phyloP scores from a whole-genome alignment of 2,113 vertebrate genomes.

The Parus major region DNA sequence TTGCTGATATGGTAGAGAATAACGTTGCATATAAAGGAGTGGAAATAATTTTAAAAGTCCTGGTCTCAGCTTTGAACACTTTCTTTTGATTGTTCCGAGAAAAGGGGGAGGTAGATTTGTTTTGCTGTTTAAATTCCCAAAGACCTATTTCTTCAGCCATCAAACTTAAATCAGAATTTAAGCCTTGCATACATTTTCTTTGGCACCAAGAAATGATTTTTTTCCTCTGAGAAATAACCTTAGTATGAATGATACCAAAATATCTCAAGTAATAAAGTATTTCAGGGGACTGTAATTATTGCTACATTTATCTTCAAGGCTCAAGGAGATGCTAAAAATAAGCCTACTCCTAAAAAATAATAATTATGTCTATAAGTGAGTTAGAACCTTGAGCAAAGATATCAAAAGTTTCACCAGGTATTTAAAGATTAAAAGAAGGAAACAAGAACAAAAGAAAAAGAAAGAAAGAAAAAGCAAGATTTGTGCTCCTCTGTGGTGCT shows the following conservation, averaged over 20 bases:
- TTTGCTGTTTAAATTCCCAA: neutral
- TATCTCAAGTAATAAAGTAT: neutral
- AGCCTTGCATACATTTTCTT: neutral
- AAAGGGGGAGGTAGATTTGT: neutral
- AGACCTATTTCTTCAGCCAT: neutral
- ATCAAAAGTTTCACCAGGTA: neutral
- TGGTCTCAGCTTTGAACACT: neutral
- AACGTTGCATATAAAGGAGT: neutral
- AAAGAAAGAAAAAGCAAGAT: neutral
- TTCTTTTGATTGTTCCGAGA: neutral
- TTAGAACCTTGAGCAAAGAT: neutral
- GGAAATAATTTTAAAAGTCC: neutral
- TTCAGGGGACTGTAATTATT: conserved; percentile 1
- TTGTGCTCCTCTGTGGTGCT: neutral
- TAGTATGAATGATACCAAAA: neutral
- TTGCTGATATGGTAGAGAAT: neutral
- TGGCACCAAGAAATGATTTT: neutral
- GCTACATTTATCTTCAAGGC: neutral
- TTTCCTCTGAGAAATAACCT: neutral
- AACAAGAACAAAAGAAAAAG: no score
- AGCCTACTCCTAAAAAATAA: neutral
- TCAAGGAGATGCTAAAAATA: conserved; percentile 21
- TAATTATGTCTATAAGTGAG: neutral
- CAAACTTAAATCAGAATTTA: neutral
- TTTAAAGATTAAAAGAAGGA: neutral